A percentile compares a stretch with the other conserved stretches of the same genome.
These are phyloP conservation scores for Halictus ligatus DNA, from an alignment of 2,888 invertebrate species.

Conservation along the genomic window DNA sequence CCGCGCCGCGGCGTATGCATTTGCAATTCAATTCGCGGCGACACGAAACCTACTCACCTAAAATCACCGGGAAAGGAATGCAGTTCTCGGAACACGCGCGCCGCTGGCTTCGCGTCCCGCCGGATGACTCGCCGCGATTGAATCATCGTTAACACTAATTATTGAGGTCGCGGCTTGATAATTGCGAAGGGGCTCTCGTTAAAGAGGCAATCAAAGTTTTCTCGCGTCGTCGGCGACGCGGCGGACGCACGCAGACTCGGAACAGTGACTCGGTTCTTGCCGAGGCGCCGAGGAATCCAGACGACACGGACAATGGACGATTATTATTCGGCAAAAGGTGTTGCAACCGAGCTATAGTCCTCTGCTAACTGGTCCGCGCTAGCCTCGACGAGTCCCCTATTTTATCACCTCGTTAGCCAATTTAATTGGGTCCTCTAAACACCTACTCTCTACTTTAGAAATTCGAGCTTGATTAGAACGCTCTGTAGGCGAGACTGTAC, in stretches of 20 bases:
- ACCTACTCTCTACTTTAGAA: background rate
- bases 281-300: constrained; percentile 38
- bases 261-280: constrained; percentile 55
- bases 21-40: constrained; percentile 42
- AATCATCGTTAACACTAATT: constrained; percentile 67
- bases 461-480: background rate
- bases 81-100: constrained; percentile 50
- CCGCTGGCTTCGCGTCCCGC: background rate
- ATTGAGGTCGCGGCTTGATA: constrained; percentile 66
- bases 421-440: background rate
- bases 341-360: constrained; percentile 25
- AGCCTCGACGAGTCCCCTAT: constrained; percentile 51
- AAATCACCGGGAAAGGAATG: constrained; percentile 62
- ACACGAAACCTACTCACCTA: constrained; percentile 50
- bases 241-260: constrained; percentile 23
- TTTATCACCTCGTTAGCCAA: constrained; percentile 24
- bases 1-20: constrained; percentile 7
- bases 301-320: constrained; percentile 57
- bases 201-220: constrained; percentile 61
- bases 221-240: constrained; percentile 40
- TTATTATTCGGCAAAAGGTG: constrained; percentile 54
- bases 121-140: constrained; percentile 63
- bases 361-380: background rate
- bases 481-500: too few species aligned
- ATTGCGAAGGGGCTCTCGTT: constrained; percentile 54